A percentile compares a stretch with the other conserved stretches of the same genome.
phyloP scores from a whole-genome alignment of 2,797 vertebrate species.

The Xenopus petersii region DNA sequence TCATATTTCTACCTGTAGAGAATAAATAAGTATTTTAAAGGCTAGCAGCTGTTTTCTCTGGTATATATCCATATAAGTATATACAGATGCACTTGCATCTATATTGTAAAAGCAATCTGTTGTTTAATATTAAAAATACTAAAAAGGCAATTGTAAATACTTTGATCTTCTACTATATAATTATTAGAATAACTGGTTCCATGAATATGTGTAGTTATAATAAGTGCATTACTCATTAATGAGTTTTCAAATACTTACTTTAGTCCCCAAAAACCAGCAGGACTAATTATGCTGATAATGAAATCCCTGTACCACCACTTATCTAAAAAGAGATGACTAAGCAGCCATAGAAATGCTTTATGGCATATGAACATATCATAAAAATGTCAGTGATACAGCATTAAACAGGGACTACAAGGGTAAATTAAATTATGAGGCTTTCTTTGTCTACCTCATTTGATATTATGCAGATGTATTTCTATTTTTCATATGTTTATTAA shows the following conservation, averaged over 20 bases:
- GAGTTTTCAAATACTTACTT: neutral
- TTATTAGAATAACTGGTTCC: neutral
- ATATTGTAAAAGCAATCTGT: neutral
- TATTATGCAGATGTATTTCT: slow-evolving; percentile 36
- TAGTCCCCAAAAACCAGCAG: neutral
- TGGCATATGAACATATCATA: slow-evolving; percentile 34
- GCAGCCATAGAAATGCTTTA: slow-evolving; percentile 16
- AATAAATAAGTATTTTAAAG: too few relatives aligned
- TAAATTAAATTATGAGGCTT: slow-evolving; percentile 29
- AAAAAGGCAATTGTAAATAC: neutral
- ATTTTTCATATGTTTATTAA: too few relatives aligned
- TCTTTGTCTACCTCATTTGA: slow-evolving; percentile 15
- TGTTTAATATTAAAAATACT: neutral
- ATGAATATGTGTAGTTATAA: neutral
- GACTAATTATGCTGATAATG: slow-evolving; percentile 23
- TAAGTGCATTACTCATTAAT: neutral
- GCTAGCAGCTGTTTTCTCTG: too few relatives aligned
- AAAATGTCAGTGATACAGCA: slow-evolving; percentile 34
- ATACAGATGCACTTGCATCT: too few relatives aligned
- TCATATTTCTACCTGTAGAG: too few relatives aligned
- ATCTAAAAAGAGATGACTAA: slow-evolving; percentile 23
- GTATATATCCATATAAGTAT: too few relatives aligned
- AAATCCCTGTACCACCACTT: slow-evolving; percentile 28
- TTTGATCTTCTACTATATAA: neutral
- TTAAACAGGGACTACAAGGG: neutral